phyloP scores from a whole-genome alignment of 2,797 vertebrate genomes.

The Podarcis siculus region DNA sequence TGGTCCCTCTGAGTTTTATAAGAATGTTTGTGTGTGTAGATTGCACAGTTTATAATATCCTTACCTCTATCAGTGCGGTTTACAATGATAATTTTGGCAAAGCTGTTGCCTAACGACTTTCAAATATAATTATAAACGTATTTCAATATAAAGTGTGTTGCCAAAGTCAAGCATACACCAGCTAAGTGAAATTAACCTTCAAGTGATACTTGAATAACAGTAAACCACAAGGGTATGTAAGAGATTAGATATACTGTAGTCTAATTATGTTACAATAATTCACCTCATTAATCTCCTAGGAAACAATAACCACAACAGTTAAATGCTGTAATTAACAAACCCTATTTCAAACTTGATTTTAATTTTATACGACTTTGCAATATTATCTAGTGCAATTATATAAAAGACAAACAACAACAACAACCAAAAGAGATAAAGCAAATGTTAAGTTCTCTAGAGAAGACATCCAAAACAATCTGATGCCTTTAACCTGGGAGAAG shows the following conservation, averaged over 20 bases:
- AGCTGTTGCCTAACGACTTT: constrained; percentile 71
- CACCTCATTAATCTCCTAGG: constrained; percentile 84
- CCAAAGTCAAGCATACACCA: constrained; percentile 76
- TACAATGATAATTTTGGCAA: constrained; percentile 53
- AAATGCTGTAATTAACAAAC: constrained; percentile 81
- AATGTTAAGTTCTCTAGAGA: constrained; percentile 43
- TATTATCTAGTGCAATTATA: constrained; percentile 62
- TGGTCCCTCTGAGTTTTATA: constrained; percentile 3
- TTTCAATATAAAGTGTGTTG: constrained; percentile 73
- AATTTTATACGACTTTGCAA: constrained; percentile 75
- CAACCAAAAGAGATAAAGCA: constrained; percentile 37
- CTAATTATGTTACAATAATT: constrained; percentile 83
- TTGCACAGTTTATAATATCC: constrained; percentile 25
- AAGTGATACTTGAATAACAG: constrained; percentile 74
- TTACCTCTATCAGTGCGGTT: constrained; percentile 46
- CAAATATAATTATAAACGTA: constrained; percentile 78
- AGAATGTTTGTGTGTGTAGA: constrained; percentile 8
- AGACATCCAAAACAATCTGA: constrained; percentile 23
- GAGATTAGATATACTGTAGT: constrained; percentile 79
- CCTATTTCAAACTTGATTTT: constrained; percentile 77
- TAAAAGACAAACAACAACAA: constrained; percentile 51
- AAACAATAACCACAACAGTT: constrained; percentile 82
- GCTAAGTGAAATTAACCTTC: constrained; percentile 82
- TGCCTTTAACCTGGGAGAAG: not conserved
- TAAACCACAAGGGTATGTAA: constrained; percentile 74